Conservation (phyloP, 2,797 vertebrate genomes). For the Sphenopsis melanotis region DNA sequence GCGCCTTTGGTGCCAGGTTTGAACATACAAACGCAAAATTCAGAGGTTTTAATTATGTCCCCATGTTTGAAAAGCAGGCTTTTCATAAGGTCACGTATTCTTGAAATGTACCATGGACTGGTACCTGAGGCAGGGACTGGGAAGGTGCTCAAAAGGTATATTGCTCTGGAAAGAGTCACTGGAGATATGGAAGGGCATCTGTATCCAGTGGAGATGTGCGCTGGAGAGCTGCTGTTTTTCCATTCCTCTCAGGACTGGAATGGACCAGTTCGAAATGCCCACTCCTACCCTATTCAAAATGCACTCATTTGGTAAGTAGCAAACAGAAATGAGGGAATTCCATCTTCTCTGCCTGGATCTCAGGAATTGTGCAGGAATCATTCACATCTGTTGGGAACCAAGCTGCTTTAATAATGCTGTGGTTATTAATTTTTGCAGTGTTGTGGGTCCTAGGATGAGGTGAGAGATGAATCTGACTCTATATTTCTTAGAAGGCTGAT, state of each 20-base stretch:
- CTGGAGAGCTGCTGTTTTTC: neutral
- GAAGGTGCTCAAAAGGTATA: neutral
- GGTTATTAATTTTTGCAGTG: too few species aligned
- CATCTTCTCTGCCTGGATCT: neutral
- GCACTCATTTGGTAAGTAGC: neutral
- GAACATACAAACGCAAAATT: neutral
- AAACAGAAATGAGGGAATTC: neutral
- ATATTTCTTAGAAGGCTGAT: too few species aligned
- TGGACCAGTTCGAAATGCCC: neutral
- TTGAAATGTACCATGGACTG: neutral
- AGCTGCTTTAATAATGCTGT: neutral
- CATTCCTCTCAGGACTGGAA: neutral
- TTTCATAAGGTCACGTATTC: neutral
- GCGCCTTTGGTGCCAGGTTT: neutral
- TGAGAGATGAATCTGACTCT: too few species aligned
- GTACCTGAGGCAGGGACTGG: fast-evolving
- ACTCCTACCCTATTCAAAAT: neutral
- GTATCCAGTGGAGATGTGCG: neutral
- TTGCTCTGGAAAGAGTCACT: neutral
- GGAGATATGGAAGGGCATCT: neutral
- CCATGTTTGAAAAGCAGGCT: neutral
- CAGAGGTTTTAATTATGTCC: neutral
- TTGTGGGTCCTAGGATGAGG: too few species aligned
- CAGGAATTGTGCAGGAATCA: neutral
- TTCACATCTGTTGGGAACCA: neutral